phyloP scores from a whole-genome alignment of 2,113 vertebrate species.

The Morphnarchus princeps region DNA sequence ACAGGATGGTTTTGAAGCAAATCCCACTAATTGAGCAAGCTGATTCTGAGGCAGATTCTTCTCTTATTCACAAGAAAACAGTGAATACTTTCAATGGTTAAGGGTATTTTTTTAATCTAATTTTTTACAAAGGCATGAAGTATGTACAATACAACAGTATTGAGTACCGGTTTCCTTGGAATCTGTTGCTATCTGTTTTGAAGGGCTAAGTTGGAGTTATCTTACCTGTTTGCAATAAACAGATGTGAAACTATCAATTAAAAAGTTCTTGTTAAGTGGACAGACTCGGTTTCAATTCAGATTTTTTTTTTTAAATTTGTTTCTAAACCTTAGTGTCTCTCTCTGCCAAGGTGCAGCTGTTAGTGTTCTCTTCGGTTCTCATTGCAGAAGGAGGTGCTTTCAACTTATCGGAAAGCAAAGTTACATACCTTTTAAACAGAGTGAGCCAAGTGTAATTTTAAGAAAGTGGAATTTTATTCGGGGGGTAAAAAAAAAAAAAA shows the following conservation, averaged over 20 bases:
- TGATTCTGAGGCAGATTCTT: background rate
- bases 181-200: background rate
- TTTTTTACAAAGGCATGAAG: background rate
- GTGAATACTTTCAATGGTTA: background rate
- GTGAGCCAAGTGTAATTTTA: background rate
- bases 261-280: background rate
- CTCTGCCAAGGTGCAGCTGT: background rate
- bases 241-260: background rate
- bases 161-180: background rate
- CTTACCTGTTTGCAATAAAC: background rate
- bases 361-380: background rate
- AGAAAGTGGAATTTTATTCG: background rate
- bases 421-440: background rate
- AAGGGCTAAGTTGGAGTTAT: background rate
- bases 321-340: background rate
- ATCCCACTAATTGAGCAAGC: constrained; percentile 3
- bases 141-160: background rate
- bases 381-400: background rate
- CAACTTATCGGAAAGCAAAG: background rate
- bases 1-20: constrained; percentile 26
- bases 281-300: background rate
- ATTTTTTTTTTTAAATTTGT: background rate
- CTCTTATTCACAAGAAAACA: background rate
- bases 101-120: background rate
- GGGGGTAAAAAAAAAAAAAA: too few relatives aligned